Conservation (phyloP, 2,888 invertebrate species). For the Caenorhabditis sp. region DNA sequence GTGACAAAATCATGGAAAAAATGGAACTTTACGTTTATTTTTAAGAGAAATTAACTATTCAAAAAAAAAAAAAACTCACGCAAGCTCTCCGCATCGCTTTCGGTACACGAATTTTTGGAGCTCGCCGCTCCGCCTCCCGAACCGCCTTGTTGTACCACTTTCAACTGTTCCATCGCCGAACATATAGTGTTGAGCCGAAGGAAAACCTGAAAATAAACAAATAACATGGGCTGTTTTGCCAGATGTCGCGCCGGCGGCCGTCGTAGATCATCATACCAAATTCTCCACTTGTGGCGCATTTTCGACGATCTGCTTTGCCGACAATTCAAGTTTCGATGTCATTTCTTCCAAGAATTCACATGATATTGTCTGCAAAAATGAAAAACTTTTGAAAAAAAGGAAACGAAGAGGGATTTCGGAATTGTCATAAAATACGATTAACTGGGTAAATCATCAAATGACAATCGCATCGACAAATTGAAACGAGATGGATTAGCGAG, state of each 20-base stretch:
- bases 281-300: conserved; percentile 36
- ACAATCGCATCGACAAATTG: too few species aligned
- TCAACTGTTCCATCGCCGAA: conserved; percentile 53
- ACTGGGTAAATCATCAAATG: too few species aligned
- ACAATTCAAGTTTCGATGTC: conserved; percentile 39
- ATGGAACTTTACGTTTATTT: too few species aligned
- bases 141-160: conserved; percentile 27
- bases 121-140: conserved; percentile 17
- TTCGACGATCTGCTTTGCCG: conserved; percentile 32
- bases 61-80: conserved; percentile 15
- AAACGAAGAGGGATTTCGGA: background rate
- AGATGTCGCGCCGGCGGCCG: too few species aligned
- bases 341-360: conserved; percentile 51
- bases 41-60: background rate
- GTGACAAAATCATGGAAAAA: too few species aligned
- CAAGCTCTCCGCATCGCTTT: conserved; percentile 21
- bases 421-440: background rate
- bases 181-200: conserved; percentile 53
- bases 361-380: conserved; percentile 49
- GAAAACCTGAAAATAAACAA: conserved; percentile 20
- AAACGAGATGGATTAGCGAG: too few species aligned
- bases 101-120: conserved; percentile 35
- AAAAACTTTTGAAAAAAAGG: background rate
- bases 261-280: conserved; percentile 21
- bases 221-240: too few species aligned